Evolutionary conservation across 2,113 vertebrate species (phyloP).

Genomic region (Cnemophilus loriae): DNA sequence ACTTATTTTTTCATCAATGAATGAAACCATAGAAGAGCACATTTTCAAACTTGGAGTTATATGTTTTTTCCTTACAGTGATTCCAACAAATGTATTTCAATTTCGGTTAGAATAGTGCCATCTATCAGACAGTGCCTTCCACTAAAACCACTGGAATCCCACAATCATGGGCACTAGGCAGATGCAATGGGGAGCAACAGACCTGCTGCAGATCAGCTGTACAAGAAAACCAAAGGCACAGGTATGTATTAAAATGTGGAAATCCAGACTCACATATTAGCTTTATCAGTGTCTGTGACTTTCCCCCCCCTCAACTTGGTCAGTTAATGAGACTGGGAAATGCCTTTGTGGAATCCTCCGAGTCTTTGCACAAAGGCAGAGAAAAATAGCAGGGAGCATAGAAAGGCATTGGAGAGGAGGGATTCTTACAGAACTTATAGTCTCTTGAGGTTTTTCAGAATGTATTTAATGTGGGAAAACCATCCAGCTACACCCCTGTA

Average conservation of each 20-base stretch:
- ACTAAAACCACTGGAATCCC: neutral
- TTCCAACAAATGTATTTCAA: neutral
- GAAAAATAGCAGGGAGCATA: neutral
- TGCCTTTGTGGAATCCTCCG: neutral
- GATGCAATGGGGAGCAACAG: neutral
- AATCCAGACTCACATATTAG: neutral
- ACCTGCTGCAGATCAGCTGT: neutral
- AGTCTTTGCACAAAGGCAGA: neutral
- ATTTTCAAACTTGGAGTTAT: neutral
- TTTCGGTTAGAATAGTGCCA: neutral
- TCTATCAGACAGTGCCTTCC: neutral
- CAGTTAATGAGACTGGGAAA: neutral
- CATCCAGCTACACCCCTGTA: neutral
- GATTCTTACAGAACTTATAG: neutral
- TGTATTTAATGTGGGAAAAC: neutral
- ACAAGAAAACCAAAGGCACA: neutral
- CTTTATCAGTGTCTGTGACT: neutral
- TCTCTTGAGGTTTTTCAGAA: neutral
- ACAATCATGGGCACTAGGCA: neutral
- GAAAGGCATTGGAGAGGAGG: neutral
- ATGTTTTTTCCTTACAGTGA: neutral
- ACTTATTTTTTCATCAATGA: neutral
- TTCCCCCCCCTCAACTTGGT: rapidly evolving
- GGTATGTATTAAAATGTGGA: neutral
- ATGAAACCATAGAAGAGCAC: neutral